phyloP scores from a whole-genome alignment of 1,140 invertebrate genomes.

The Cheumatopsyche charites region DNA sequence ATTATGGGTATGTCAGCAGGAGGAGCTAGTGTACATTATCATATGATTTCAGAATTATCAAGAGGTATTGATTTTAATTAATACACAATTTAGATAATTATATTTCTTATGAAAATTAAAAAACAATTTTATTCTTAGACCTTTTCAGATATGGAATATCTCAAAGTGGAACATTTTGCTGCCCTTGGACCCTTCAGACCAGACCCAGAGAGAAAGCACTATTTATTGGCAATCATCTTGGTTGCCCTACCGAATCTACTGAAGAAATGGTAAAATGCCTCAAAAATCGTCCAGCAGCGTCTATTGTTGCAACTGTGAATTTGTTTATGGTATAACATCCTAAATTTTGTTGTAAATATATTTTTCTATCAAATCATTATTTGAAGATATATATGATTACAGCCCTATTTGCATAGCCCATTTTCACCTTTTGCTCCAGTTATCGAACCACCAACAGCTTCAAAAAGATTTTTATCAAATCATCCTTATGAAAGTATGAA shows the following conservation, averaged over 20 bases:
- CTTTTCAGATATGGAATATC: constrained; percentile 76
- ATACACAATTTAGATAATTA: not conserved
- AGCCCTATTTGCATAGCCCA: constrained; percentile 40
- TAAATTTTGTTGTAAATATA: not conserved
- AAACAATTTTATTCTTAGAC: constrained; percentile 53
- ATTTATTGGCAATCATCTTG: constrained; percentile 68
- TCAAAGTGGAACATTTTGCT: constrained; percentile 76
- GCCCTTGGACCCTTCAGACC: constrained; percentile 73
- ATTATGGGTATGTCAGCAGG: constrained; percentile 65
- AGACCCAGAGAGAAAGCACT: constrained; percentile 71
- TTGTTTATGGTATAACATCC: constrained; percentile 60
- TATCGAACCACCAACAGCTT: constrained; percentile 58
- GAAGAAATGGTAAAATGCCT: constrained; percentile 75
- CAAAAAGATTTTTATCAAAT: constrained; percentile 63
- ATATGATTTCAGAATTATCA: constrained; percentile 65
- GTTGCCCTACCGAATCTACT: constrained; percentile 67
- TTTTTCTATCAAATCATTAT: not conserved
- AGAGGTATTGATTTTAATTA: constrained; percentile 51
- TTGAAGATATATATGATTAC: constrained; percentile 3
- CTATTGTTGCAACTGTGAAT: constrained; percentile 57
- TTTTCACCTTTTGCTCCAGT: constrained; percentile 66
- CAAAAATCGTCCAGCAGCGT: constrained; percentile 64
- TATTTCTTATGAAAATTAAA: not conserved
- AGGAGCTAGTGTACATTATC: constrained; percentile 67
- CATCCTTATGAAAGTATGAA: constrained; percentile 63